A percentile compares a stretch with the other conserved stretches of the same genome.
Evolutionary conservation across 2,797 vertebrate species (phyloP).

Genomic region (Platyrinchus mystaceus): DNA sequence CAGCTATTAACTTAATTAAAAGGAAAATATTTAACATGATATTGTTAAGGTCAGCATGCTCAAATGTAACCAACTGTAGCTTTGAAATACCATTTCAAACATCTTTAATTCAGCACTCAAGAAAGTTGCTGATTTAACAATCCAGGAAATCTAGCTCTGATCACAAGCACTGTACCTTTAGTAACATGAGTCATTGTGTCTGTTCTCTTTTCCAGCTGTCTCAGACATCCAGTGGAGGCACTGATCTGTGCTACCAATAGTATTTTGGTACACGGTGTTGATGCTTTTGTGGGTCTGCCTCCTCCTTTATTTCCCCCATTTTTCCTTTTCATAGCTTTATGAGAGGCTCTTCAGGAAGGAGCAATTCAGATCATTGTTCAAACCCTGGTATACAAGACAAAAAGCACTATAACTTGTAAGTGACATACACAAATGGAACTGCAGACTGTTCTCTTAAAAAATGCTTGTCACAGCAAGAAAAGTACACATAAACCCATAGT

Average conservation of each 20-base stretch:
- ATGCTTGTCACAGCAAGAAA: slow-evolving; percentile 5
- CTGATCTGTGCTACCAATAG: background rate
- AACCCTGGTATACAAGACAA: background rate
- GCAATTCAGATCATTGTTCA: background rate
- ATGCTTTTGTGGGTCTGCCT: background rate
- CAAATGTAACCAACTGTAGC: slow-evolving; percentile 21
- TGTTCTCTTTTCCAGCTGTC: slow-evolving; percentile 1
- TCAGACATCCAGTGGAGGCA: background rate
- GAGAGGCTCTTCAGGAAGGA: background rate
- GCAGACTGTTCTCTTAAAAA: background rate
- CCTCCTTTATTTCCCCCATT: background rate
- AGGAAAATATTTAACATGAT: slow-evolving; percentile 8
- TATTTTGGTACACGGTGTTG: background rate
- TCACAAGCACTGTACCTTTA: background rate
- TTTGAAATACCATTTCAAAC: slow-evolving; percentile 19
- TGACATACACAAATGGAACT: background rate
- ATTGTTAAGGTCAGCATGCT: background rate
- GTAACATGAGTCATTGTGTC: slow-evolving; percentile 24
- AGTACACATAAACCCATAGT: background rate
- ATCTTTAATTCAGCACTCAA: background rate
- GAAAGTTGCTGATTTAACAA: slow-evolving; percentile 26
- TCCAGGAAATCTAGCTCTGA: background rate
- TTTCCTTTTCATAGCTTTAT: background rate
- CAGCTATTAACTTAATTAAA: slow-evolving; percentile 34
- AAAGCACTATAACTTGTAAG: background rate